These are phyloP conservation scores for Pseudotriccus pelzelni DNA, from an alignment of 2,797 vertebrate genomes.

Conservation along the genomic window DNA sequence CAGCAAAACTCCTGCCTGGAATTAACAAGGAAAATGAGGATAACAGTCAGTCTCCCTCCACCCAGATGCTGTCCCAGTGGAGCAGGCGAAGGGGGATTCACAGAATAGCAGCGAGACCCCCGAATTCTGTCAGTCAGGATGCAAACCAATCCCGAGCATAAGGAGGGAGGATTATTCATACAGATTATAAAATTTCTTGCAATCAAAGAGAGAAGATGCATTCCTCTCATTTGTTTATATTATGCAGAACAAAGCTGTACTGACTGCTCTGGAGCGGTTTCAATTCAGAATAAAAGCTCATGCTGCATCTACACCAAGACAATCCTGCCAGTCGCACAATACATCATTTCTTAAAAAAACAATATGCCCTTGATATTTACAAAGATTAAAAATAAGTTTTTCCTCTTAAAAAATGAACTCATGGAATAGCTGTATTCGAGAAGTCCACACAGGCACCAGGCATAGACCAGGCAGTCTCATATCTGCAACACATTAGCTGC, in stretches of 20 bases:
- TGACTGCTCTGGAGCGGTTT: neutral
- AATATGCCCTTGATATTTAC: neutral
- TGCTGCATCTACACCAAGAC: neutral
- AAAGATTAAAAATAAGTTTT: neutral
- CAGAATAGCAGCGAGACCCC: neutral
- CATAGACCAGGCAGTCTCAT: neutral
- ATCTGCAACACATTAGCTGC: neutral
- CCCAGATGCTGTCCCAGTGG: neutral
- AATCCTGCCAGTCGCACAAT: neutral
- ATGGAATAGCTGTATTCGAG: neutral
- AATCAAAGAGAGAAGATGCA: neutral
- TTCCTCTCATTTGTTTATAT: neutral
- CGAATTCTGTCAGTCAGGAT: neutral
- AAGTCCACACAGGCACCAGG: neutral
- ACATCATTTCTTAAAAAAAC: neutral
- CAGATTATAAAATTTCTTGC: neutral
- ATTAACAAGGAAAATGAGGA: neutral
- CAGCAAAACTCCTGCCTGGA: neutral
- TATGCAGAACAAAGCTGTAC: neutral
- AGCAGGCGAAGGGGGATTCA: neutral
- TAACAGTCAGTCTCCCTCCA: neutral
- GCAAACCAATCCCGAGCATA: neutral
- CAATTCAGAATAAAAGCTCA: neutral
- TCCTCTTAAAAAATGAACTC: neutral
- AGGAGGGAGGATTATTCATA: neutral